Conservation (phyloP, 1,140 invertebrate genomes). For the Rhagoletis zephyria region DNA sequence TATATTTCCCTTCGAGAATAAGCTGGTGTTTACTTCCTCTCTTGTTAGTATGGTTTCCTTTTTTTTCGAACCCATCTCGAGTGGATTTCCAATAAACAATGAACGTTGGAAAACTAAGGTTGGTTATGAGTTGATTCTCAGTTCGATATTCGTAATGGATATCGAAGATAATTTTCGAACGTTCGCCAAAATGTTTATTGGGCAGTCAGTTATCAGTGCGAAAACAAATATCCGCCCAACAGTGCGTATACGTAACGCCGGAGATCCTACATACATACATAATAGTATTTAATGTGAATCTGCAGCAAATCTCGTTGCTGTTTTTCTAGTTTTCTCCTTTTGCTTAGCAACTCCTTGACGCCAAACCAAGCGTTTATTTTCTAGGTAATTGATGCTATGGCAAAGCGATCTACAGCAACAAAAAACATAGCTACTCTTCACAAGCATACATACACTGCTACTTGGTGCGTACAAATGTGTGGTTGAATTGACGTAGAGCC, state of each 20-base stretch:
- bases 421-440: not conserved
- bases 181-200: too few species aligned
- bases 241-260: slow-evolving; percentile 34
- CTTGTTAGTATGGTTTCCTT: too few species aligned
- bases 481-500: not conserved
- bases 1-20: too few species aligned
- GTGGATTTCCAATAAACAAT: too few species aligned
- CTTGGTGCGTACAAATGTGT: not conserved
- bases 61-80: too few species aligned
- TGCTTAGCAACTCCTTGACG: slow-evolving; percentile 9
- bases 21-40: too few species aligned
- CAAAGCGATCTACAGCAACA: slow-evolving; percentile 10
- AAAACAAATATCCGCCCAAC: slow-evolving; percentile 21
- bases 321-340: not conserved
- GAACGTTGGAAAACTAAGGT: too few species aligned
- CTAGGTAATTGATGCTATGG: slow-evolving; percentile 29
- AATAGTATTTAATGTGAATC: too few species aligned
- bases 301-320: not conserved
- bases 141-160: too few species aligned
- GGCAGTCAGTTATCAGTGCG: slow-evolving; percentile 13
- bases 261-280: too few species aligned
- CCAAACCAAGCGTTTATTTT: slow-evolving; percentile 42
- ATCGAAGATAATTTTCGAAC: too few species aligned
- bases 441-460: not conserved
- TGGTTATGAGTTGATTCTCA: too few species aligned